Conservation (phyloP, 2,888 invertebrate species). For the Masnerella sp. region DNA sequence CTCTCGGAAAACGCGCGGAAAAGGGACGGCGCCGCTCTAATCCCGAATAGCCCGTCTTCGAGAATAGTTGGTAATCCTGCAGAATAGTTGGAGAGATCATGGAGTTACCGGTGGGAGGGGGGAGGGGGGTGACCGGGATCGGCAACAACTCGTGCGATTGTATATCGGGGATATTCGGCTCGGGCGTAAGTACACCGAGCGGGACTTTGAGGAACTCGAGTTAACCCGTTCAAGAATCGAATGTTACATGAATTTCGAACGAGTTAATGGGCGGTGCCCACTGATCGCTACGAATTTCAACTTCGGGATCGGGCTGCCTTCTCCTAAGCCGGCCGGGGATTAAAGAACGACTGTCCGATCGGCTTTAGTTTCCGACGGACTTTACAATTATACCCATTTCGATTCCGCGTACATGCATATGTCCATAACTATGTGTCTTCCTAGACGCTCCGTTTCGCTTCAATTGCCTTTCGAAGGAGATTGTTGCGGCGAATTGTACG, state of each 20-base stretch:
- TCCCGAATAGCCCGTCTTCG: slow-evolving; percentile 75
- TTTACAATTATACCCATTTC: slow-evolving; percentile 51
- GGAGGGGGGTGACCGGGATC: slow-evolving; percentile 36
- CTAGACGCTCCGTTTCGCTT: slow-evolving; percentile 24
- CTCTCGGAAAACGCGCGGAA: slow-evolving; percentile 51
- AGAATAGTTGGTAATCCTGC: slow-evolving; percentile 77
- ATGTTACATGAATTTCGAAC: slow-evolving; percentile 65
- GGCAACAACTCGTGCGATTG: slow-evolving; percentile 32
- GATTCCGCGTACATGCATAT: slow-evolving; percentile 43
- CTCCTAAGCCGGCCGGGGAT: slow-evolving; percentile 49
- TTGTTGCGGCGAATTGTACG: slow-evolving; percentile 34
- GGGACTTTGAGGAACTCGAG: slow-evolving; percentile 61
- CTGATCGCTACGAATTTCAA: slow-evolving; percentile 50
- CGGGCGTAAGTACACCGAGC: slow-evolving; percentile 29
- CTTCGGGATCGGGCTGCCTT: slow-evolving; percentile 35
- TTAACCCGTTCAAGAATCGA: slow-evolving; percentile 67
- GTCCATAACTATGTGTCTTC: slow-evolving; percentile 48
- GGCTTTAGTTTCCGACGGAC: slow-evolving; percentile 44
- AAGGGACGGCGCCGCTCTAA: slow-evolving; percentile 66
- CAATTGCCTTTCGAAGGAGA: slow-evolving; percentile 25
- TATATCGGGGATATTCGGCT: slow-evolving; percentile 31
- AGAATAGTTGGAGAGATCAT: slow-evolving; percentile 78
- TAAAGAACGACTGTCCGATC: slow-evolving; percentile 53
- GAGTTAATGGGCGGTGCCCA: slow-evolving; percentile 56
- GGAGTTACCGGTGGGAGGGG: slow-evolving; percentile 70